phyloP scores from a whole-genome alignment of 2,888 invertebrate species.

The Stenodema calcarata region DNA sequence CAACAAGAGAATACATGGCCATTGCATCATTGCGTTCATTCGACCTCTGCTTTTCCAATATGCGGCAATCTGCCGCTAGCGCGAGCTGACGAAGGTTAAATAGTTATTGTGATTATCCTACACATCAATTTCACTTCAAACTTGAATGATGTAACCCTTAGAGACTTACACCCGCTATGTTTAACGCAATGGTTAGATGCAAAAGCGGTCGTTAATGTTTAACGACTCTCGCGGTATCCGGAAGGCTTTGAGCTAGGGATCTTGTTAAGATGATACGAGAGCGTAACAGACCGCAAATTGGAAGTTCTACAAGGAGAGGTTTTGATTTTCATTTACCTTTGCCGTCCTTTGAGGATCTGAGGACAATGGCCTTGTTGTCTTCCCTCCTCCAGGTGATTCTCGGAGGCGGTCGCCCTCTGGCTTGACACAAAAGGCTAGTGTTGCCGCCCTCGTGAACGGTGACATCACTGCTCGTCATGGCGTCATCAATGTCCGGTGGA shows the following conservation, averaged over 20 bases:
- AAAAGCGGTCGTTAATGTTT: no score
- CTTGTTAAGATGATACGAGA: background rate
- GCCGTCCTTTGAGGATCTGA: constrained; percentile 41
- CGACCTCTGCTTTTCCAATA: no score
- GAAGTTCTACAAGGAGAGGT: background rate
- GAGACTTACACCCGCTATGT: no score
- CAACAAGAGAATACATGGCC: no score
- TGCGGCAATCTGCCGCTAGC: no score
- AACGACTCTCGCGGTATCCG: background rate
- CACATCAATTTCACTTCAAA: no score
- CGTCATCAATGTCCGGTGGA: constrained; percentile 79
- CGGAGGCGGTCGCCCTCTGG: constrained; percentile 75
- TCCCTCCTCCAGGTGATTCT: constrained; percentile 70
- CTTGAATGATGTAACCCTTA: no score
- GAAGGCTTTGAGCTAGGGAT: background rate
- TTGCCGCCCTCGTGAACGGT: constrained; percentile 77
- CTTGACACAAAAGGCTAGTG: constrained; percentile 74
- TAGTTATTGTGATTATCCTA: no score
- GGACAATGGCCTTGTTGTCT: constrained; percentile 61
- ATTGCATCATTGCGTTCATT: no score
- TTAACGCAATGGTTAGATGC: no score
- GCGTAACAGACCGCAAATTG: background rate
- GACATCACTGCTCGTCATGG: constrained; percentile 77
- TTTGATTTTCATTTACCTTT: constrained; percentile 46
- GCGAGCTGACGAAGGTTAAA: no score